Conservation (phyloP, 2,888 invertebrate genomes). For the Scelioninae gen. 2 region DNA sequence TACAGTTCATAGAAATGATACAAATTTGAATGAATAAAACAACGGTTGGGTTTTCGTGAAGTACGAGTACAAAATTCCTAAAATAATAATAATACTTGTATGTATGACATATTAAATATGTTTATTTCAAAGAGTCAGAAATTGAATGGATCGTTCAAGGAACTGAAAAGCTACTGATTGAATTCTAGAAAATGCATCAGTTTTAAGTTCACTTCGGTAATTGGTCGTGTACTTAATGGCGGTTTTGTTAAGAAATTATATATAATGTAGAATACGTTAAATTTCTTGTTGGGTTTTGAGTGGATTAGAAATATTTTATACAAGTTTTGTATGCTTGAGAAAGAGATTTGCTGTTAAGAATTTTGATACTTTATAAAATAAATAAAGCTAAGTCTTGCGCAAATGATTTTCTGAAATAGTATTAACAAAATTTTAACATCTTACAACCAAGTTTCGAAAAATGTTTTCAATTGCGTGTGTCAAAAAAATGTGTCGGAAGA, state of each 20-base stretch:
- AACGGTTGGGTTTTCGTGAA: neutral
- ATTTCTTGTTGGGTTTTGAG: neutral
- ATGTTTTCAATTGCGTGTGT: no score
- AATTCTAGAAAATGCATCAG: no score
- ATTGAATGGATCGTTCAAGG: no score
- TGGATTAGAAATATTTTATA: slow-evolving; percentile 1
- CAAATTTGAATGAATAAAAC: neutral
- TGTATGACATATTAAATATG: neutral
- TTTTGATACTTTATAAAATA: neutral
- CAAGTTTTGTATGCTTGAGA: neutral
- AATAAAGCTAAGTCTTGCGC: neutral
- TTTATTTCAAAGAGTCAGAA: no score
- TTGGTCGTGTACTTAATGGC: neutral
- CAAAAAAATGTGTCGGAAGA: no score
- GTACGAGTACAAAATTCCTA: neutral
- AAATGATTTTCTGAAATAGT: no score
- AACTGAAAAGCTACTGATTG: no score
- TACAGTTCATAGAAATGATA: neutral
- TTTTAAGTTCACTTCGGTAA: neutral
- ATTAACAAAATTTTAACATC: no score
- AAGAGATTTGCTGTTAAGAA: neutral
- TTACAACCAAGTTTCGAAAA: no score
- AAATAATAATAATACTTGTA: neutral
- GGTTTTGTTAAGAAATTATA: neutral
- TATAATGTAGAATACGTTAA: neutral